Base-by-base conservation (phyloP, 2,888 invertebrate genomes). In the Hoplodrina blanda region DNA sequence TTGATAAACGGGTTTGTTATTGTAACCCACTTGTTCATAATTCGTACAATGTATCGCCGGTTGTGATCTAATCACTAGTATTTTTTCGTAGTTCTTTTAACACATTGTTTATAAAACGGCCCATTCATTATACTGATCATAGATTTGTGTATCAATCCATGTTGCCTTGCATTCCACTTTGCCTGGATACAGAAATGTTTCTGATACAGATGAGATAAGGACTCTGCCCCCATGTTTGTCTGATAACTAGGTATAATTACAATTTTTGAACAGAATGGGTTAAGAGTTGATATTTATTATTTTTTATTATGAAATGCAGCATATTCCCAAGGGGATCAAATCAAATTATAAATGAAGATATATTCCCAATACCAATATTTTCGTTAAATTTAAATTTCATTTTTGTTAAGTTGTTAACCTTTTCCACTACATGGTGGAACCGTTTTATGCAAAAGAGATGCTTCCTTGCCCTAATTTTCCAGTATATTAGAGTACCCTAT, bases 11-110 rank as follows among this genome's bases (percentile, higher is more conserved):
- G 69, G 76, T 82, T 82, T 82, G 78, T 84, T 83, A 77, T 84
- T 84, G 81, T 84, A 88, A 84, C 85, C 84, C 85, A 89, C 80
- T 87, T 88, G 81, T 69, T 80, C 75, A 71, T 73, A 73, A 67
- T 70, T 76, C 61, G 69, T 76, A 69, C 69, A 80, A 82, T 78
- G 73, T 62, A 68, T 74, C 73, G 78, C 80, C 78, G 83, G 83
- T 85, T 84, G 61, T 73, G 70, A 76, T 68, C 66, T 78, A 78
- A 75, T 53, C 68, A 73, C 33, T 64, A 25, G 20, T 25, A 54
- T 7, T 15, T 46, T 57, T 15, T 55, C 41, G 17, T 20, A 30
- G 50, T 50, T 50, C 7, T 50, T 41, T 41, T 4, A 11, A 57
- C 65, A 60, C 19, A 15, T 54, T 49, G 19, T 70, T 44, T 54